These are phyloP conservation scores for Drosophila neonasuta DNA, from an alignment of 2,888 invertebrate species.

Conservation along the genomic window DNA sequence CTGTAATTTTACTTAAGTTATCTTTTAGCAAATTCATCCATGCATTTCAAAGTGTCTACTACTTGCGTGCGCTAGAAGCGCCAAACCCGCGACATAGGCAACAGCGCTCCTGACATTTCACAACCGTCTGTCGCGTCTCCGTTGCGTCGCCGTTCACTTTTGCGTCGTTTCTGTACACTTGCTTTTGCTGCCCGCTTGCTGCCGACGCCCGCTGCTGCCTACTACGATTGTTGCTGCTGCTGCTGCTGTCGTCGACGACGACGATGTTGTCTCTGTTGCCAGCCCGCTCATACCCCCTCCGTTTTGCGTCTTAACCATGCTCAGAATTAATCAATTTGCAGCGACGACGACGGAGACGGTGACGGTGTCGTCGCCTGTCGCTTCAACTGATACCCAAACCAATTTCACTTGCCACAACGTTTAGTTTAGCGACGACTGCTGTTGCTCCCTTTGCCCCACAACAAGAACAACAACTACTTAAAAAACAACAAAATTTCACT, in stretches of 20 bases:
- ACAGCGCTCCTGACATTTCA: constrained; percentile 65
- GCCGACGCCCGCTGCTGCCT: constrained; percentile 58
- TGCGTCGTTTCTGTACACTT: constrained; percentile 76
- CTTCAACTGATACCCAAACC: constrained; percentile 33
- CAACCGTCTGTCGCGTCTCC: constrained; percentile 69
- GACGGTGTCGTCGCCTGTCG: constrained; percentile 18
- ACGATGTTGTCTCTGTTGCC: constrained; percentile 57
- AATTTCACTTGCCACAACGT: constrained; percentile 59
- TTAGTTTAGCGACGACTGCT: constrained; percentile 10
- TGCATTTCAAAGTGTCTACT: no score
- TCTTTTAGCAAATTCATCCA: no score
- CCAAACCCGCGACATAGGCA: background rate
- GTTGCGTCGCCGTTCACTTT: constrained; percentile 74
- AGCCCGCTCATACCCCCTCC: constrained; percentile 40
- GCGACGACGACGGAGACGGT: constrained; percentile 27
- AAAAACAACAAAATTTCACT: constrained; percentile 55
- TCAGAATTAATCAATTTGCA: constrained; percentile 63
- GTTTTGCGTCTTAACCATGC: constrained; percentile 23
- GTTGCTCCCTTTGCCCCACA: constrained; percentile 32
- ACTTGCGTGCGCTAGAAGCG: background rate
- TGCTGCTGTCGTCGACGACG: constrained; percentile 25
- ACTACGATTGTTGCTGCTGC: constrained; percentile 32
- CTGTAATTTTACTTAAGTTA: no score
- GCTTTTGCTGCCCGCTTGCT: constrained; percentile 62
- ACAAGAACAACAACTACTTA: constrained; percentile 2